Base-by-base conservation (phyloP, 2,888 invertebrate species). In the Actias luna region DNA sequence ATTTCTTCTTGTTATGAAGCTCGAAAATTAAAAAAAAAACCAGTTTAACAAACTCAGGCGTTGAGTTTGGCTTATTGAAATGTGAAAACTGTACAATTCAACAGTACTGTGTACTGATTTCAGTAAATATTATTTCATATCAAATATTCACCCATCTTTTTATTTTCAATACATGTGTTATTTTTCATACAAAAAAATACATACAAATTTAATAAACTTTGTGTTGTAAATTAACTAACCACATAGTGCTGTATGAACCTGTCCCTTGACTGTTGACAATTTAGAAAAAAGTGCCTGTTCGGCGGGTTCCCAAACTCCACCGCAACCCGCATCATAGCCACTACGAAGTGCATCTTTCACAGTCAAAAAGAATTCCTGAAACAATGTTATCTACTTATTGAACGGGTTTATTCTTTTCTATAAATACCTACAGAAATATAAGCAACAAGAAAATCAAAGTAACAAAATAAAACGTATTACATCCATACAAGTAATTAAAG, bases 321-420 rank as follows among this genome's bases (percentile, higher is more conserved):
- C 93, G 71, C 84, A 78, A 22, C 87, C 89, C 63, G 85, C 91
- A 1, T 82, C 88, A 68, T 87, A 90, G 0, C 92, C 93, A 65
- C 87, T 85, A 22, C 93, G 94, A 71, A 96, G 94, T 0, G 95
- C 94, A 69, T 94, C 94, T 89, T 99, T 99, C 1, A 99, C 96
- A 65, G 96, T 98, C 67, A 99, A 89, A 87, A 99, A 99, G 84
- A 98, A 99, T 89, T 99, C 98, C 97, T 98, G 72, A 8, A 64
- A 33, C 50, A 61, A 27, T 36, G 27, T 10, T 35, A 22, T 31
- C 58, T 18, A 8, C 5, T 42, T 18, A 18, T n/a, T 42, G 5
- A 42, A 18, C 42, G n/a, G 42, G 8, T 18, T 42, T 4, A 36
- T 16, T 39, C n/a, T 2, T 3, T 39, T 39, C n/a, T 60, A 58